Evolutionary conservation across 1,140 invertebrate genomes (phyloP), one percentile per base, ranked within the genome.

Genomic region (Pseudomyrmex dendroicus): DNA sequence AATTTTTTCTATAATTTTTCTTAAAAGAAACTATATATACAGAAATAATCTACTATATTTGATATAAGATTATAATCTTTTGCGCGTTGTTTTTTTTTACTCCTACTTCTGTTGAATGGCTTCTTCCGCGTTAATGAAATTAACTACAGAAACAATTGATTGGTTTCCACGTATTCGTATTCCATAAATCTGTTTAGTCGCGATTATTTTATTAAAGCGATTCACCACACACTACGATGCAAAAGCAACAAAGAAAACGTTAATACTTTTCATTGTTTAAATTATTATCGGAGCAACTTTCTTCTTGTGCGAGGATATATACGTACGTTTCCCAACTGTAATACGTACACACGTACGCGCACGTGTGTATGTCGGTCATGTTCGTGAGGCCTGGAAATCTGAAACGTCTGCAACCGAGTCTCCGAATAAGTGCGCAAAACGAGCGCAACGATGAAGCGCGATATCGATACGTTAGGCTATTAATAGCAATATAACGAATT

Each of bases 401-500:
- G 66, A 59, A 80, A 80, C 70, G 52, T 66, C 20, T 50, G 56
- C 17, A 80, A 72, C 64, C 72, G 76, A 66, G 76, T 80, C 76
- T 80, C 56, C 76, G 54, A 72, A 78, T 68, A 68, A 67, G 62
- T 50, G 66, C 66, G 46, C 76, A 66, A 80, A 80, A 80, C 76
- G 54, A 57, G 64, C 54, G 76, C 64, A 80, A 70, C 76, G 76
- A 66, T 77, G 62, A 80, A 80, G 76, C 66, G 76, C 66, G 66
- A 70, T 80, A 80, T 72, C 54, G 76, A 80, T 80, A 80, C 22
- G 66, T 61, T 44, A 50, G 5, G n/a, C 22, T 80, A 80, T 80
- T 80, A 72, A 80, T 80, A 80, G 76, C 76, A 44, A 10, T 70
- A 80, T 59, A 80, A 80, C 76, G 76, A 80, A 80, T 80, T 80